phyloP scores from a whole-genome alignment of 2,113 vertebrate genomes.

The Synchiropus splendidus region DNA sequence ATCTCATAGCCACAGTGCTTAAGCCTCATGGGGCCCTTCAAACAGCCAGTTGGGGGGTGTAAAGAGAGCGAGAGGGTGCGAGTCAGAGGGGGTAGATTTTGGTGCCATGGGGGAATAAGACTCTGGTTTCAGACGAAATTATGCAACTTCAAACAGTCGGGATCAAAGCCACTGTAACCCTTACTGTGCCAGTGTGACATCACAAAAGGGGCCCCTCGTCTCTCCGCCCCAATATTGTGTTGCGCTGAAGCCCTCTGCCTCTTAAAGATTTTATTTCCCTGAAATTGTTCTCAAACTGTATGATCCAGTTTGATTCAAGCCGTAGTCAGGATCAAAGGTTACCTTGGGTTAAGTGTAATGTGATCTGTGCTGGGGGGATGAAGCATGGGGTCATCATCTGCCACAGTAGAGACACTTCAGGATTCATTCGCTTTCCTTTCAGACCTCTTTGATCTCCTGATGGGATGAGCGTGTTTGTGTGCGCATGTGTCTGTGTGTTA shows the following conservation, averaged over 20 bases:
- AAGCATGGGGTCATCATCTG: slow-evolving; percentile 14
- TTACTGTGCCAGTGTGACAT: slow-evolving; percentile 35
- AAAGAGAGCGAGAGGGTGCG: slow-evolving; percentile 3
- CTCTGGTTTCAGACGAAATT: slow-evolving; percentile 63
- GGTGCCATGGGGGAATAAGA: slow-evolving; percentile 49
- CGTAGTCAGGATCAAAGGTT: slow-evolving; percentile 30
- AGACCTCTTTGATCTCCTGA: slow-evolving; percentile 32
- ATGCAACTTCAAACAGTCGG: slow-evolving; percentile 56
- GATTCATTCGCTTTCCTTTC: slow-evolving; percentile 22
- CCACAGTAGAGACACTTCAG: slow-evolving; percentile 28
- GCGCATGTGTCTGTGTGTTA: slow-evolving; percentile 1
- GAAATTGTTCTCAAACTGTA: background rate
- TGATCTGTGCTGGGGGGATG: slow-evolving; percentile 25
- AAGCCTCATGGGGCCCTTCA: slow-evolving; percentile 44
- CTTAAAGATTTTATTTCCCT: background rate
- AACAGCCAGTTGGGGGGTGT: slow-evolving; percentile 29
- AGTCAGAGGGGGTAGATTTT: slow-evolving; percentile 12
- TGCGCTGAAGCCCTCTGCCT: background rate
- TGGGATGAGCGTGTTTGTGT: slow-evolving; percentile 1
- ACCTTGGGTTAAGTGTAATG: slow-evolving; percentile 48
- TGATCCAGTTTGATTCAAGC: too few species aligned
- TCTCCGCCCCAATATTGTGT: background rate
- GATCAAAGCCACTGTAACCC: slow-evolving; percentile 52
- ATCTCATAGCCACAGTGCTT: slow-evolving; percentile 51
- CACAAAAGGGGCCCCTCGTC: slow-evolving; percentile 20